phyloP scores from a whole-genome alignment of 1,140 invertebrate species.

The Neodiprion virginianus region DNA sequence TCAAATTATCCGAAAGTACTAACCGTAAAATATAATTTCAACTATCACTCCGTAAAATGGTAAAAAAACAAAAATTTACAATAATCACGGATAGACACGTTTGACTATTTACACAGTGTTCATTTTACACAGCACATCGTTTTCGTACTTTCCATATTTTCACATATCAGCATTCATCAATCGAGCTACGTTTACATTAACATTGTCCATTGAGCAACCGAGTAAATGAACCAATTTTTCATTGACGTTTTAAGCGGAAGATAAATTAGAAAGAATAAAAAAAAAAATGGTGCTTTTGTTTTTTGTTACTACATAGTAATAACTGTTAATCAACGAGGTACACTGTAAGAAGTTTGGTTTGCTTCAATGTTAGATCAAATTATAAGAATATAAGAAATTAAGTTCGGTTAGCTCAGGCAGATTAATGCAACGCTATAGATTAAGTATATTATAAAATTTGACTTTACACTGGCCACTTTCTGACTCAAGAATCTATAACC shows the following conservation, averaged over 20 bases:
- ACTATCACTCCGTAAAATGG: not conserved
- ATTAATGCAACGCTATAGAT: not conserved
- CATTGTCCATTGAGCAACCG: too few relatives aligned
- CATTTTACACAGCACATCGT: not conserved
- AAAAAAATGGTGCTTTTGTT: too few relatives aligned
- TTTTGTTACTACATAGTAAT: too few relatives aligned
- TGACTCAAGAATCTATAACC: not conserved
- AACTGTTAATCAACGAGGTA: not conserved
- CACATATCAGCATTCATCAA: not conserved
- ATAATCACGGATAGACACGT: not conserved
- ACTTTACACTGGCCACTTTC: slow-evolving; percentile 5
- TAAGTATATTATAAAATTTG: not conserved
- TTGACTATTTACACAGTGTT: not conserved
- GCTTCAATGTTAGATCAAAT: not conserved
- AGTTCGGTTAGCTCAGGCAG: not conserved
- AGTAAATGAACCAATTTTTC: too few relatives aligned
- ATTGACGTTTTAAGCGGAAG: too few relatives aligned
- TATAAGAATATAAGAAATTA: not conserved
- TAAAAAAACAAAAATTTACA: not conserved
- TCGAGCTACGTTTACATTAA: too few relatives aligned
- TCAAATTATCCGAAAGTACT: not conserved
- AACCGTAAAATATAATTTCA: not conserved
- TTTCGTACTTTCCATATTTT: not conserved
- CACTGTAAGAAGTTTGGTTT: not conserved
- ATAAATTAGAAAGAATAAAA: too few relatives aligned